A percentile compares a stretch with the other conserved stretches of the same genome.
Evolutionary conservation across 2,888 invertebrate species (phyloP).

Genomic region (Pheosia tremula): DNA sequence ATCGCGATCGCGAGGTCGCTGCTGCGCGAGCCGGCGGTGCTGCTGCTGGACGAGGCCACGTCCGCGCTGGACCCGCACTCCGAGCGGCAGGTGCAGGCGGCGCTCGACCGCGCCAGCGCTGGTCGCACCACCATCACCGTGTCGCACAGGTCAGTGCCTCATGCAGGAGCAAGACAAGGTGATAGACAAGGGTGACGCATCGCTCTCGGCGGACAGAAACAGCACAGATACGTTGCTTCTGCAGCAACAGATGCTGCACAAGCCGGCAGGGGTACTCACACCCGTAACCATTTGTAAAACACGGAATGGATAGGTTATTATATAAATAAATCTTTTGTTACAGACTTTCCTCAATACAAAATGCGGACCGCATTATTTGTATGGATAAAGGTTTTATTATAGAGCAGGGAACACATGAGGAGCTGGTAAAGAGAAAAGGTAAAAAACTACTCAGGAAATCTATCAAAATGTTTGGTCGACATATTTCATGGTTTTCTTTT

Average conservation of each 20-base stretch:
- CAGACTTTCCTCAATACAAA: slow-evolving; percentile 88
- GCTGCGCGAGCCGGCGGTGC: slow-evolving; percentile 88
- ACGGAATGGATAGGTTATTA: too few relatives aligned
- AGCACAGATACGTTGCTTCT: too few relatives aligned
- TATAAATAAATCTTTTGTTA: slow-evolving; percentile 8
- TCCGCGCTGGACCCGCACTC: slow-evolving; percentile 92
- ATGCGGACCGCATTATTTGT: slow-evolving; percentile 88
- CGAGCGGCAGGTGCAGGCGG: slow-evolving; percentile 91
- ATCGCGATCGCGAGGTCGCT: slow-evolving; percentile 93
- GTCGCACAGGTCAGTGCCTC: slow-evolving; percentile 81
- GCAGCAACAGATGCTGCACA: not conserved
- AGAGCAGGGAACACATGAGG: slow-evolving; percentile 89
- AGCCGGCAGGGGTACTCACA: not conserved
- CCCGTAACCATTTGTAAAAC: too few relatives aligned
- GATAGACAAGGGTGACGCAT: not conserved
- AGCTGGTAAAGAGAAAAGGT: slow-evolving; percentile 87
- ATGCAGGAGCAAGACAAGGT: not conserved
- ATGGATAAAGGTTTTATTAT: slow-evolving; percentile 88
- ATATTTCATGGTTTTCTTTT: too few relatives aligned
- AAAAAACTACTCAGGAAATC: slow-evolving; percentile 32
- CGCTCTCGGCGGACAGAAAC: not conserved
- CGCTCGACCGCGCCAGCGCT: slow-evolving; percentile 87
- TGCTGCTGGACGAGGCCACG: slow-evolving; percentile 91
- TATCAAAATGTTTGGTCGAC: too few relatives aligned
- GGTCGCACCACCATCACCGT: slow-evolving; percentile 89